Base-by-base conservation (phyloP, 2,113 vertebrate genomes). In the Holacanthus passer region DNA sequence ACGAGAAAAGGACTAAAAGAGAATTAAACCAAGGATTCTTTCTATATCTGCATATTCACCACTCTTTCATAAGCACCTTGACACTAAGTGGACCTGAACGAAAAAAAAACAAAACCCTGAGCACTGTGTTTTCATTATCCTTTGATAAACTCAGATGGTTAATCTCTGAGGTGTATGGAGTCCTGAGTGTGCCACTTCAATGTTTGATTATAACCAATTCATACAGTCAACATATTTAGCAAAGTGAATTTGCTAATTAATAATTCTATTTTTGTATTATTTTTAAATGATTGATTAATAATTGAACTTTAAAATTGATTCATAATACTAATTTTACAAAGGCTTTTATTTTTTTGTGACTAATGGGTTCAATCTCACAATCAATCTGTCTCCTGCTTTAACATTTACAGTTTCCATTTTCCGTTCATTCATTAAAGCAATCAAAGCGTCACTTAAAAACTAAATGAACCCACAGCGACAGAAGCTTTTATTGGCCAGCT, bases 41-140 rank as follows among this genome's bases (percentile, higher is more conserved):
- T 3, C 16, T 35, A 12, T 35, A 58, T 45, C 17, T 48, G 22
- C 41, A 37, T 43, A 27, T 60, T 55, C 13, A 16, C 24, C 50
- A 45, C 78, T 78, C 32, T 77, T 83, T 68, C 45, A 76, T 35
- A 43, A 77, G 58, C 77, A 81, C 41, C 59, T 67, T 47, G 37
- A 78, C 63, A 59, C 16, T 11, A 16, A 37, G 45, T 58, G 56
- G 43, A 81, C 29, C 53, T 52, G 14, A 39, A 45, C 14, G 16
- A 24, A n/a, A 41, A 37, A 10, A 31, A 72, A 56, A 39, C 29
- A 13, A 50, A 58, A 22, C 41, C 56, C 41, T 2, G n/a, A 81
- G 64, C 88, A 72, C 80, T 74, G 60, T 73, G 79, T 78, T 75
- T 72, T 82, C 53, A 58, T 73, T 29, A 7, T 41, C 12, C 19